Percentiles rank a stretch among this genome's conserved stretches.
Conservation (phyloP, 2,797 vertebrate genomes). For the Eidolon dupreanum region DNA sequence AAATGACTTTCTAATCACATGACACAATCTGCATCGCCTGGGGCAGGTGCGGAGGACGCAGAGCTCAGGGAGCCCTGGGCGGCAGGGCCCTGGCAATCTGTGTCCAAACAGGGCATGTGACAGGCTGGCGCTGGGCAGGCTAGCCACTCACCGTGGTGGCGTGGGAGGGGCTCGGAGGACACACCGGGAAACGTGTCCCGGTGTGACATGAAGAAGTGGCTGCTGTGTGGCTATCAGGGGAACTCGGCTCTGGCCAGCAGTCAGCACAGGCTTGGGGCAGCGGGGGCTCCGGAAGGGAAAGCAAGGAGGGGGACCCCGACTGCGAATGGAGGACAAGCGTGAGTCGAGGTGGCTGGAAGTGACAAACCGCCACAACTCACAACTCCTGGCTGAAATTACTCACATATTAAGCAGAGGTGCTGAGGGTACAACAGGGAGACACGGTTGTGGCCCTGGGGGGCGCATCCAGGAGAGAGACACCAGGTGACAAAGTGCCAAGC, state of each 20-base stretch:
- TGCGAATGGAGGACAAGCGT: fast-evolving
- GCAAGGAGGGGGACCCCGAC: not conserved
- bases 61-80: not conserved
- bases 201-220: not conserved
- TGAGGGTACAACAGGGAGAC: not conserved
- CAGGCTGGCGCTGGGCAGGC: not conserved
- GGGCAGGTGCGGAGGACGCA: not conserved
- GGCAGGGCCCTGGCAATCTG: not conserved
- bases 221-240: not conserved
- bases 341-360: not conserved
- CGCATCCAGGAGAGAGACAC: not conserved
- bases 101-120: not conserved
- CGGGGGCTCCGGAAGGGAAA: not conserved
- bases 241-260: not conserved
- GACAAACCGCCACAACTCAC: not conserved
- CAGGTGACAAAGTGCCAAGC: not conserved
- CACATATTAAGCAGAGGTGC: not conserved
- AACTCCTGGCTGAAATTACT: not conserved
- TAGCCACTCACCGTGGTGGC: not conserved
- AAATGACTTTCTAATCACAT: not conserved
- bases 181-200: not conserved
- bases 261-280: fast-evolving
- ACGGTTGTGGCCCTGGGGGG: not conserved
- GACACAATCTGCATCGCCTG: no score
- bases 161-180: not conserved